Base-by-base conservation (phyloP, 2,888 invertebrate species). In the Monoplex corrugatus region DNA sequence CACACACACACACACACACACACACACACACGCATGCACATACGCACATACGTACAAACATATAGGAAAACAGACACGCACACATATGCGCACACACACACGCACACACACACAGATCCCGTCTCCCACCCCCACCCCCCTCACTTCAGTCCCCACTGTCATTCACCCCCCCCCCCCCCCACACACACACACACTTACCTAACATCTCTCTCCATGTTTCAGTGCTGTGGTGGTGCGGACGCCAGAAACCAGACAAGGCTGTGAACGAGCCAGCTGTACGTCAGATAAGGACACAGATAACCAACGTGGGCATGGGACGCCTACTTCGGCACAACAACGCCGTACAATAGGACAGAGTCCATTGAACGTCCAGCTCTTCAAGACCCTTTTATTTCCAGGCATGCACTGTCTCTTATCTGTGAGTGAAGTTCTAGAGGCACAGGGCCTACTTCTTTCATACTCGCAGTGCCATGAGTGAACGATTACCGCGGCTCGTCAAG, bases 41-140 rank as follows among this genome's bases (percentile, higher is more conserved):
- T 32, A 50, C 6, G 19, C 85, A 83, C 83, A 83, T 45, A 83
- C 44, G 10, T 45, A 83, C 83, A 83, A 44, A 83, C 83, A 85
- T 35, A 85, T 35, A 57, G 57, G 57, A 35, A 35, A n/a, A 85
- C 57, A 35, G 8, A 85, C 35, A 57, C 85, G 57, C 85, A 85
- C 63, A 35, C 85, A 57, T 35, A 57, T 35, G 35, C 85, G 57
- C 38, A 44, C 85, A 57, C 57, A 57, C 35, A 85, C 38, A 35
- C 38, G 35, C 57, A 35, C 28, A 85, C 63, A 32, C 85, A 85
- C 85, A 57, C 85, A 85, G 2, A 23, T 28, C 3, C 57, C 3
- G 50, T n/a, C 35, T 3, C 45, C 10, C 83, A 32, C 83, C 43
- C 83, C 13, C 83, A n/a, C 83, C 13, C 83, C 8, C 38, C 8